Conservation (phyloP, 2,888 invertebrate species). For the Tenthredo livida region DNA sequence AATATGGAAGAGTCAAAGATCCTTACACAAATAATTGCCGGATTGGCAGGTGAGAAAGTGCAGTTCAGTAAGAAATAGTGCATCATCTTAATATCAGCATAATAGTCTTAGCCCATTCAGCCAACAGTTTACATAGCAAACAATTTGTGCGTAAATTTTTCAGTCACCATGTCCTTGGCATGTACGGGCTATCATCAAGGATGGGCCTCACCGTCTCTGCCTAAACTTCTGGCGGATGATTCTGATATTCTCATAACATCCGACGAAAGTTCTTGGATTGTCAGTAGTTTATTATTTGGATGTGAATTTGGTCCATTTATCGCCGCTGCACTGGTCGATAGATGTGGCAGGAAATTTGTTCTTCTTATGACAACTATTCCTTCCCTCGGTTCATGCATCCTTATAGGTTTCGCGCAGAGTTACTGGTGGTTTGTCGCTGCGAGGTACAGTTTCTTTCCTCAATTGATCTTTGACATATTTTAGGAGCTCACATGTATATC, state of each 20-base stretch:
- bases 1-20: constrained; percentile 26
- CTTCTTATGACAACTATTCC: constrained; percentile 54
- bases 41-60: not conserved
- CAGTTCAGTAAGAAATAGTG: not conserved
- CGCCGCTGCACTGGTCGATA: constrained; percentile 55
- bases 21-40: constrained; percentile 49
- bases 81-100: not conserved
- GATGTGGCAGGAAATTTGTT: constrained; percentile 61
- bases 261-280: constrained; percentile 58
- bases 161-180: constrained; percentile 49
- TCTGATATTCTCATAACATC: constrained; percentile 49
- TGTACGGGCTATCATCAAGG: constrained; percentile 51
- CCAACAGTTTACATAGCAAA: no score
- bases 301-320: constrained; percentile 59
- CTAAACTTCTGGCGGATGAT: constrained; percentile 17
- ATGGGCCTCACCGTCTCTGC: constrained; percentile 56
- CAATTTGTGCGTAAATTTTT: no score
- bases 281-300: constrained; percentile 55
- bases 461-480: not conserved
- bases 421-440: constrained; percentile 56
- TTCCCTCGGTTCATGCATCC: constrained; percentile 56
- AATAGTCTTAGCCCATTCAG: no score
- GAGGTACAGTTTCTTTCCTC: constrained; percentile 15
- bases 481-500: not conserved
- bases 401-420: constrained; percentile 53